Base-by-base conservation (phyloP, 2,888 invertebrate genomes). In the Chironomus tentans region DNA sequence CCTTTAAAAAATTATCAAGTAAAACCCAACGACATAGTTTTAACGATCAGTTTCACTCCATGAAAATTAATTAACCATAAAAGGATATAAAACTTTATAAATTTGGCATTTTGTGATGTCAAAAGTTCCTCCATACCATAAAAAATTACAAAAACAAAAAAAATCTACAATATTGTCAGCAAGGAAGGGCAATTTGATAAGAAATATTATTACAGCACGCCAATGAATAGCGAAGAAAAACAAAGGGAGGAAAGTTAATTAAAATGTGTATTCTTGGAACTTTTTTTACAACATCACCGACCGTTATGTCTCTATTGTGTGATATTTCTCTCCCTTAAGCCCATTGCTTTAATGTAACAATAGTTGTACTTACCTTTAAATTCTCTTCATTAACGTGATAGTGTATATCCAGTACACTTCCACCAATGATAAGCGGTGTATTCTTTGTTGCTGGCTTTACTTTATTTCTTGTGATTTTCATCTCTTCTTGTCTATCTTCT, bases 381-480 rank as follows among this genome's bases (percentile, higher is more conserved):
- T 85, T 83, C 47, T 87, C 84, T 71, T 90, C 90, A 15, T 87
- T 83, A 62, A 92, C 82, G 74, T 87, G 87, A 76, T 91, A 87
- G 0, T 89, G 88, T 76, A 90, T 88, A 81, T 94, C 95, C 77
- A 93, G 84, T 78, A 91, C 90, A 5, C 92, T 90, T 3, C 92
- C 94, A 1, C 94, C 94, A 77, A 94, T 88, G 21, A 94, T 62
- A 13, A 72, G 56, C 6, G 72, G 72, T 62, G 18, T 61, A 10
- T 2, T 12, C 4, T 15, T 56, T 13, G 65, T 12, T 65, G 65
- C 18, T 65, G 13, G 10, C 24, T 65, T 21, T 13, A 46, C 76
- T 47, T 24, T 69, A 61, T 21, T 69, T 76, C 15, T 56, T n/a
- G n/a, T 62, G 2, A 18, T 56, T 56, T 18, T 56, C 56, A 56